phyloP scores from a whole-genome alignment of 2,888 invertebrate genomes.

The Tuberolachnus salignus region DNA sequence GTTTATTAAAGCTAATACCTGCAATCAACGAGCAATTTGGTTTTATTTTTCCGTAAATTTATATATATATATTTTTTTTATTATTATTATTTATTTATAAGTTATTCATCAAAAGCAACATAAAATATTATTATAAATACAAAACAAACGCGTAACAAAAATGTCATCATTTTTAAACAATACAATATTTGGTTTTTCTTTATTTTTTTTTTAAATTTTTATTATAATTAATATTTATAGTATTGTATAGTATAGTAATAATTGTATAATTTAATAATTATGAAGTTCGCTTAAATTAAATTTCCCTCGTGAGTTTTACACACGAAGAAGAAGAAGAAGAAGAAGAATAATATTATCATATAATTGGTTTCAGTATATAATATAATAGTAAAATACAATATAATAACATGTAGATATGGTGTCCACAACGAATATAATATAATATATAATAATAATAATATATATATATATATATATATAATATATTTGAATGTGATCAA shows the following conservation, averaged over 20 bases:
- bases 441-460: slow-evolving; percentile 6
- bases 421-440: slow-evolving; percentile 12
- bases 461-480: not conserved
- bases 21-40: not conserved
- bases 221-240: slow-evolving; percentile 4
- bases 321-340: not conserved
- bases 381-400: slow-evolving; percentile 36
- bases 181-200: slow-evolving; percentile 1
- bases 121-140: slow-evolving; percentile 19
- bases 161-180: slow-evolving; percentile 13
- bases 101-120: slow-evolving; percentile 45
- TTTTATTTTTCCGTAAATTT: slow-evolving; percentile 21
- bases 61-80: too few species aligned
- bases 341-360: too few species aligned
- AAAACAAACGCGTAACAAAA: slow-evolving; percentile 43
- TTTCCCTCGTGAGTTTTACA: not conserved
- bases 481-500: not conserved
- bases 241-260: too few species aligned
- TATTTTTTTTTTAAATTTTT: not conserved
- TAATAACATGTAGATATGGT: not conserved
- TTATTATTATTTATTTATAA: slow-evolving; percentile 15
- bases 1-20: too few species aligned
- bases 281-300: slow-evolving; percentile 32
- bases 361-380: not conserved
- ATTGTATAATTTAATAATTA: slow-evolving; percentile 1